A percentile compares a stretch with the other conserved stretches of the same genome.
phyloP scores from a whole-genome alignment of 2,113 vertebrate genomes.

The Lates calcarifer region DNA sequence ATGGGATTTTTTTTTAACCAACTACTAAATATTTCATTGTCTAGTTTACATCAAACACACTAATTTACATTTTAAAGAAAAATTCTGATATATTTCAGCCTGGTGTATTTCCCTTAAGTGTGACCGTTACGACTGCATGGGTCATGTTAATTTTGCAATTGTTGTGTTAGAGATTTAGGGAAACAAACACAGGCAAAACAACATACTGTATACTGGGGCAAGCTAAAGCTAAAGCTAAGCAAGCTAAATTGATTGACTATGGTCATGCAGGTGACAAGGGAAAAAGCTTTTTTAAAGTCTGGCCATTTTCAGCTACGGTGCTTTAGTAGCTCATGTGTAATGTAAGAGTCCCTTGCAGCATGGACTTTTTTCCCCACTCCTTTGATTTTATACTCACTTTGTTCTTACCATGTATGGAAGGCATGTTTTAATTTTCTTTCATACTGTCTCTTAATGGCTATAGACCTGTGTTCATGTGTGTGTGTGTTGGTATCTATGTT shows the following conservation, averaged over 20 bases:
- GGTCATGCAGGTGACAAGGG: not conserved
- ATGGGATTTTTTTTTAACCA: not conserved
- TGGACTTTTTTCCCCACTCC: not conserved
- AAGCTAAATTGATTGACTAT: not conserved
- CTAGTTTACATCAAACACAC: not conserved
- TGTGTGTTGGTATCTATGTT: constrained; percentile 14
- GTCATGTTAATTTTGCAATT: too few species aligned
- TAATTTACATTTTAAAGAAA: not conserved
- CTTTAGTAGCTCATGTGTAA: not conserved
- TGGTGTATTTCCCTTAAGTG: not conserved
- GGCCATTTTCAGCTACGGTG: too few species aligned
- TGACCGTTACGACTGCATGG: too few species aligned
- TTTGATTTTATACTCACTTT: not conserved
- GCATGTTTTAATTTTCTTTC: constrained; percentile 4
- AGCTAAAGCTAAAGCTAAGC: too few species aligned
- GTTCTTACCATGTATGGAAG: not conserved
- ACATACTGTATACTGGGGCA: too few species aligned
- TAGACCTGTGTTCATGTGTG: not conserved
- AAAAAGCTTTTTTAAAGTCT: not conserved
- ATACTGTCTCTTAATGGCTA: not conserved
- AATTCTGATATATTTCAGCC: not conserved
- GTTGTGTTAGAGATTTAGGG: not conserved
- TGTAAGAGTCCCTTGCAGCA: not conserved
- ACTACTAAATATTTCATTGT: not conserved
- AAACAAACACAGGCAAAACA: not conserved